phyloP scores from a whole-genome alignment of 2,888 invertebrate genomes.

The Hirtodrosophila confusa region DNA sequence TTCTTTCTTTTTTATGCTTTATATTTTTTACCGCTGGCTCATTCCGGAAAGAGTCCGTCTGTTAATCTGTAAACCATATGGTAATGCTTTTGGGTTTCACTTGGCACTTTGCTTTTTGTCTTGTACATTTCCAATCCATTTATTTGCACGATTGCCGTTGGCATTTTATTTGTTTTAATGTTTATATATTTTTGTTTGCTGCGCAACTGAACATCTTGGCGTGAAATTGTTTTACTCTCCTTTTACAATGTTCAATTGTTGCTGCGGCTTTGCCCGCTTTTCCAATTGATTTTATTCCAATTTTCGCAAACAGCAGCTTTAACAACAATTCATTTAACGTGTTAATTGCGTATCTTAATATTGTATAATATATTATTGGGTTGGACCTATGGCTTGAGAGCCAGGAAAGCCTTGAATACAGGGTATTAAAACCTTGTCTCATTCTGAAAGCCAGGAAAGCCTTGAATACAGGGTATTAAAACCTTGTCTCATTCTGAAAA shows the following conservation, averaged over 20 bases:
- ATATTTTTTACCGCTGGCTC: constrained; percentile 12
- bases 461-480: too few species aligned
- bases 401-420: too few species aligned
- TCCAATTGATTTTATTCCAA: constrained; percentile 2
- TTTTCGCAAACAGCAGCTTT: neutral
- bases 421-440: too few species aligned
- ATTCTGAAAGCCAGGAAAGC: too few species aligned
- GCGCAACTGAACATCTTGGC: constrained; percentile 14
- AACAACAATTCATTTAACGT: neutral
- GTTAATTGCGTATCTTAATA: too few species aligned
- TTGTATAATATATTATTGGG: too few species aligned
- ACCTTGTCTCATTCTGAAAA: too few species aligned
- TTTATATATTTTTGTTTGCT: constrained; percentile 29
- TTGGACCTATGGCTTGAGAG: too few species aligned
- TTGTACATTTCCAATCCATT: constrained; percentile 5
- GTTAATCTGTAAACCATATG: constrained; percentile 8
- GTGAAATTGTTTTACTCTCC: constrained; percentile 38
- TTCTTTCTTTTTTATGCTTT: neutral
- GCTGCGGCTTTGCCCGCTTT: neutral
- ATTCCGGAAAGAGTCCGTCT: constrained; percentile 20
- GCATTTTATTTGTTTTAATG: constrained; percentile 9
- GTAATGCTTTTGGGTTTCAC: constrained; percentile 10
- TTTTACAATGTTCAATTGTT: constrained; percentile 3
- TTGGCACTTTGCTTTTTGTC: constrained; percentile 6
- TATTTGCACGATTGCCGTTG: constrained; percentile 38